Conservation (phyloP, 2,797 vertebrate genomes). For the Poliocrania exsul region DNA sequence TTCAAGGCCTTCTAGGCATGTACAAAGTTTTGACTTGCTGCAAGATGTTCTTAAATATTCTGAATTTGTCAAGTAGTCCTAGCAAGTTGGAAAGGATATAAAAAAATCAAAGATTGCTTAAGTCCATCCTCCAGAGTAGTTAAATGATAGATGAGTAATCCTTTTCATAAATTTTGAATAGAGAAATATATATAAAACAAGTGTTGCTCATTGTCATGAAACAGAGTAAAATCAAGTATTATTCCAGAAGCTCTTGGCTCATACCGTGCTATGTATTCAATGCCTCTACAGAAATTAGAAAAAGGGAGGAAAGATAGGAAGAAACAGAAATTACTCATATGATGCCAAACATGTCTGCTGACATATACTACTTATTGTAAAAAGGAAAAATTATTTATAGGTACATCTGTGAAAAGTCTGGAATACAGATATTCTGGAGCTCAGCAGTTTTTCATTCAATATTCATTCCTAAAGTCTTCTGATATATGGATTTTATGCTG, state of each 20-base stretch:
- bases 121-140: neutral
- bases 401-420: slow-evolving; percentile 13
- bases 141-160: neutral
- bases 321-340: neutral
- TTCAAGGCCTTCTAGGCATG: neutral
- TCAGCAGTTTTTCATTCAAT: slow-evolving; percentile 62
- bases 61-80: neutral
- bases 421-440: slow-evolving; percentile 15
- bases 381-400: slow-evolving; percentile 1
- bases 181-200: neutral
- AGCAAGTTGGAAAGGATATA: neutral
- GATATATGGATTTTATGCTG: slow-evolving; percentile 43
- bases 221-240: neutral
- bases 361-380: neutral
- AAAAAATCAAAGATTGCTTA: neutral
- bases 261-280: neutral
- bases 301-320: slow-evolving; percentile 9
- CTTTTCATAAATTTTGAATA: neutral
- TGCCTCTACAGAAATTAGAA: neutral
- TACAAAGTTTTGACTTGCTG: neutral
- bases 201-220: neutral
- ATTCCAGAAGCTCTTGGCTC: neutral
- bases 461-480: slow-evolving; percentile 32
- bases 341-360: slow-evolving; percentile 24
- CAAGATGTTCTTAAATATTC: neutral